These are phyloP conservation scores for Laspeyria flexula DNA, from an alignment of 2,888 invertebrate species.

Conservation along the genomic window DNA sequence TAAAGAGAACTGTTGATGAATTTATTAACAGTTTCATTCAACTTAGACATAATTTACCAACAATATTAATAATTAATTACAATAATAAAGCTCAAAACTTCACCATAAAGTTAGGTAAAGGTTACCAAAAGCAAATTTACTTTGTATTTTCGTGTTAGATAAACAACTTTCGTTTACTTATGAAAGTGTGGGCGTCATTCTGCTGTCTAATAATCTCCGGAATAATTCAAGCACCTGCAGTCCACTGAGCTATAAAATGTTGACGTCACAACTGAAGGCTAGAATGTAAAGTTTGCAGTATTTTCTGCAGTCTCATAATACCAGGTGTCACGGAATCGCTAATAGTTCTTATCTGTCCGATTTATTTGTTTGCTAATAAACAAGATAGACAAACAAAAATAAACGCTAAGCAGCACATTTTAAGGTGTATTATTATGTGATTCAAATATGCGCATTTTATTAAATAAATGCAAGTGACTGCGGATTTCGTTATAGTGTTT, in stretches of 20 bases:
- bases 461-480: constrained; percentile 53
- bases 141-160: constrained; percentile 25
- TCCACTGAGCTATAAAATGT: constrained; percentile 43
- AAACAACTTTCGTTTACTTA: constrained; percentile 38
- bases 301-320: constrained; percentile 53
- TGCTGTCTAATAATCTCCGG: constrained; percentile 26
- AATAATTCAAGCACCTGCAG: constrained; percentile 45
- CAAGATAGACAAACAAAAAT: constrained; percentile 26
- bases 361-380: constrained; percentile 53
- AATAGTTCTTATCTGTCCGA: constrained; percentile 57
- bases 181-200: constrained; percentile 32
- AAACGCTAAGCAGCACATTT: constrained; percentile 17
- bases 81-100: background rate
- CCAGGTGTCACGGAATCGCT: constrained; percentile 50
- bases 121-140: constrained; percentile 23
- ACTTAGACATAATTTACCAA: too few species aligned
- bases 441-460: constrained; percentile 15
- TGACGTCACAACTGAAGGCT: constrained; percentile 36
- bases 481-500: constrained; percentile 55
- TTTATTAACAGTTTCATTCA: too few species aligned
- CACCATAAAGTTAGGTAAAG: constrained; percentile 5
- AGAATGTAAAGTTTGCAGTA: constrained; percentile 30
- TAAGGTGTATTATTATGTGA: constrained; percentile 26
- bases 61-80: too few species aligned
- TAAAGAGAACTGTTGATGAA: too few species aligned